Evolutionary conservation across 1,140 invertebrate species (phyloP), one percentile per base, ranked within the genome.

Genomic region (Mesaphorura yosii): DNA sequence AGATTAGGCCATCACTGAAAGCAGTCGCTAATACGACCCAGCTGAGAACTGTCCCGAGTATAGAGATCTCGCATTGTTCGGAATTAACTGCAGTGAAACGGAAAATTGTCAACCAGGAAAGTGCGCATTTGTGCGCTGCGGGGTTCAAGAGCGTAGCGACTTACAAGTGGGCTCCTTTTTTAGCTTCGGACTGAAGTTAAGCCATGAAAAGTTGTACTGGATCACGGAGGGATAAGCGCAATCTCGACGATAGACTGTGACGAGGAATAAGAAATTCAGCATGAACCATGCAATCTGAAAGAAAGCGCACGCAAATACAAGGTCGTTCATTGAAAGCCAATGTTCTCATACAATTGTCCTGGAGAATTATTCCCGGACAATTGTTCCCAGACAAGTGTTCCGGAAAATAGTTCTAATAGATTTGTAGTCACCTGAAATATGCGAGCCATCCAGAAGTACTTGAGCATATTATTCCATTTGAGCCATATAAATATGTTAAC

Each of bases 171-270:
- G n/a, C 31, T 34, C 31, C 31, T 10, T 10, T 10, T 34, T n/a
- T n/a, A 34, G n/a, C 31, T 34, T 34, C n/a, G 31, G 31, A n/a
- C 10, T n/a, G n/a, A 34, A 10, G 31, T n/a, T 5, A 31, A 48
- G 10, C 46, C 25, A 29, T 12, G 28, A 26, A 22, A 48, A 48
- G 25, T 48, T 29, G 46, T 48, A 48, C 10, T 26, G 12, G 17
- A 34, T 29, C 3, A 20, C 46, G 12, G 20, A 12, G 19, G 25
- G 28, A 34, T 26, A 48, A 19, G 46, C 28, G 20, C 46, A 48
- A 4, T 31, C 28, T 4, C 10, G 4, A 29, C 46, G 46, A 22
- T 48, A 48, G 4, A 34, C 5, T 20, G 6, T 5, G 25, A 48
- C n/a, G 7, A 46, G 23, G 28, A 25, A 46, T 7, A 10, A 46